Conservation (phyloP, 2,113 vertebrate genomes). For the Podilymbus podiceps region DNA sequence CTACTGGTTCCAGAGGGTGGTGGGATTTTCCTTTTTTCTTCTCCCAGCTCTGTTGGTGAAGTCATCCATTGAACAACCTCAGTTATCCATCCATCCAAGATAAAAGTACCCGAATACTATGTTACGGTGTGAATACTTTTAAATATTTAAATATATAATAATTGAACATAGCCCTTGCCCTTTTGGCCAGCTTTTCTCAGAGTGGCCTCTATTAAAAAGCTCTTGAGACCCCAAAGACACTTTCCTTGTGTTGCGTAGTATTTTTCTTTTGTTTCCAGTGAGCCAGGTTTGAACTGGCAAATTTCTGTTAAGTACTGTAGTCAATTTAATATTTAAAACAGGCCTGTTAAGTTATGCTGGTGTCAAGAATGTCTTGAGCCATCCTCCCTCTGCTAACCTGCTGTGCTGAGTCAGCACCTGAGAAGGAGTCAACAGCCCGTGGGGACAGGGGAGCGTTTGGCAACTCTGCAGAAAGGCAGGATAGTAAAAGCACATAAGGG, state of each 20-base stretch:
- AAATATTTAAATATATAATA: not conserved
- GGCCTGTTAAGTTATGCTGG: not conserved
- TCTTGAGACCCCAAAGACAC: not conserved
- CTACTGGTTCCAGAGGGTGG: constrained; percentile 36
- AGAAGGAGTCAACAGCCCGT: not conserved
- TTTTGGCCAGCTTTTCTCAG: not conserved
- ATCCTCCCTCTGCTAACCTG: not conserved
- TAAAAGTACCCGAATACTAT: not conserved
- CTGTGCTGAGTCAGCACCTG: not conserved
- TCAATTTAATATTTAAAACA: constrained; percentile 12
- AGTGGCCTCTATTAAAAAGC: not conserved
- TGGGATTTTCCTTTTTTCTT: not conserved
- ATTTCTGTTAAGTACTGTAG: not conserved
- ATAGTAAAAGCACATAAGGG: not conserved
- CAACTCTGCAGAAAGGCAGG: not conserved
- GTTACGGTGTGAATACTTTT: not conserved
- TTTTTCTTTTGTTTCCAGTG: not conserved
- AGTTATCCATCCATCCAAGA: not conserved
- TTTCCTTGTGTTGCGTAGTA: not conserved
- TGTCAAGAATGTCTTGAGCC: not conserved
- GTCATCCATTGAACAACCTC: not conserved
- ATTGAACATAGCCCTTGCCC: not conserved
- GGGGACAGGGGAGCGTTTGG: not conserved
- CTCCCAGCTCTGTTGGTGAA: not conserved
- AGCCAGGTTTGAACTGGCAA: not conserved